A percentile compares a stretch with the other conserved stretches of the same genome.
Conservation (phyloP, 2,113 vertebrate genomes). For the Miniopterus natalensis region DNA sequence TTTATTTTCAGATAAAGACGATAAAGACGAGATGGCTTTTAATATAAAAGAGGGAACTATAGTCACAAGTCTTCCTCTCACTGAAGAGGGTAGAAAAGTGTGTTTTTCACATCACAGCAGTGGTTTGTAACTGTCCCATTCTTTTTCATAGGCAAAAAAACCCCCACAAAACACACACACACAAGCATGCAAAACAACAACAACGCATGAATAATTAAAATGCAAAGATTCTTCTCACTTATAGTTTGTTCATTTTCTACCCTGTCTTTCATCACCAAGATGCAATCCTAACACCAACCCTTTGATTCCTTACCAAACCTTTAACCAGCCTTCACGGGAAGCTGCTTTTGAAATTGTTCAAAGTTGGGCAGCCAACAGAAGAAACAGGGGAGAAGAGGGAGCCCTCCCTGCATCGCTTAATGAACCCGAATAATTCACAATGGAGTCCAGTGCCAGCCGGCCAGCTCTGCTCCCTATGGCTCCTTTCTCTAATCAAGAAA, state of each 20-base stretch:
- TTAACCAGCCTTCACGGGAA: conserved; percentile 62
- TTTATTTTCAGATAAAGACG: conserved; percentile 18
- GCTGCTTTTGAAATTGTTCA: conserved; percentile 63
- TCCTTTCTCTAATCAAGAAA: conserved; percentile 20
- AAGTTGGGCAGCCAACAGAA: conserved; percentile 19
- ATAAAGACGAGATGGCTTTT: not conserved
- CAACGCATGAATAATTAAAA: conserved; percentile 57
- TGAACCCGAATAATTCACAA: conserved; percentile 30
- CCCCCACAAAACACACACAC: too few species aligned
- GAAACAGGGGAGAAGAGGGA: conserved; percentile 35
- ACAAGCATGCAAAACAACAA: not conserved
- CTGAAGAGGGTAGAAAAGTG: not conserved
- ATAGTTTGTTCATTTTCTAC: conserved; percentile 42
- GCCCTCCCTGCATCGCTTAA: not conserved
- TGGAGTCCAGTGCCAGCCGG: not conserved
- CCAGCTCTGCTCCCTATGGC: rapidly evolving
- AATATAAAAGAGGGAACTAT: not conserved
- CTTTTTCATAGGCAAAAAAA: not conserved
- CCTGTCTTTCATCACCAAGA: conserved; percentile 28
- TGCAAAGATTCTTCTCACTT: conserved; percentile 23
- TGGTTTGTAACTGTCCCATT: not conserved
- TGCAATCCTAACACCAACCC: not conserved
- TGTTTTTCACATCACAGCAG: not conserved
- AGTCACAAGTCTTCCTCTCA: not conserved
- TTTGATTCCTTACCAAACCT: conserved; percentile 66